Evolutionary conservation across 2,113 vertebrate genomes (phyloP), one percentile per base, ranked within the genome.

Genomic region (Gallinago media): DNA sequence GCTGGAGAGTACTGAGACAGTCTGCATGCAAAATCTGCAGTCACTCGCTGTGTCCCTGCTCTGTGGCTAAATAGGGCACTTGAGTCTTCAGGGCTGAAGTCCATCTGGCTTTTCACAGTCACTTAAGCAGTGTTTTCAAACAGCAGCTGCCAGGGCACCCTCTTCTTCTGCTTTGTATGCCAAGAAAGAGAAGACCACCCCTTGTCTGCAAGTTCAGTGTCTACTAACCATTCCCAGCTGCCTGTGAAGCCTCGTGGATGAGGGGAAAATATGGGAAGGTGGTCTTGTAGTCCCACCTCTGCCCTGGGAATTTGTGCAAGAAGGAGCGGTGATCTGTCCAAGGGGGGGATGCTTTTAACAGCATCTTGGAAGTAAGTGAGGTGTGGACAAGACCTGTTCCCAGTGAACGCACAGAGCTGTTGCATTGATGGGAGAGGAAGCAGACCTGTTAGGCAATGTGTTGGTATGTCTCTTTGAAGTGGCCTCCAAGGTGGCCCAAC

Each of bases 61-160:
- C 62, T 61, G 25, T 85, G 79, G 50, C 71, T 88, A 77, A 95
- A 94, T 16, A 93, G 92, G 88, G 42, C 94, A 88, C 81, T 94
- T 3, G 4, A 11, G 36, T 88, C 85, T 94, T 49, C 63, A 92
- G 85, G 81, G 88, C 81, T 93, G 58, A 63, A 73, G 73, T 88
- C 89, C 71, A 62, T 93, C 92, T 95, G 96, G 78, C 71, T 77
- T 59, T 79, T 76, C 49, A 40, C 66, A 82, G 84, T 72, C 80
- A 72, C 65, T 94, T 93, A 19, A 82, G 54, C 77, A 89, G 62
- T 85, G 38, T 76, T 92, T 92, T 63, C 77, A 91, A 46, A 73
- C 2, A 21, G 73, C 93, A 85, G 73, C 80, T 96, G 77, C 49
- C 94, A 89, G 89, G 61, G 67, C 81, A 94, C 49, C 73, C 14